Conservation (phyloP, 2,797 vertebrate genomes). For the Pterois miles region DNA sequence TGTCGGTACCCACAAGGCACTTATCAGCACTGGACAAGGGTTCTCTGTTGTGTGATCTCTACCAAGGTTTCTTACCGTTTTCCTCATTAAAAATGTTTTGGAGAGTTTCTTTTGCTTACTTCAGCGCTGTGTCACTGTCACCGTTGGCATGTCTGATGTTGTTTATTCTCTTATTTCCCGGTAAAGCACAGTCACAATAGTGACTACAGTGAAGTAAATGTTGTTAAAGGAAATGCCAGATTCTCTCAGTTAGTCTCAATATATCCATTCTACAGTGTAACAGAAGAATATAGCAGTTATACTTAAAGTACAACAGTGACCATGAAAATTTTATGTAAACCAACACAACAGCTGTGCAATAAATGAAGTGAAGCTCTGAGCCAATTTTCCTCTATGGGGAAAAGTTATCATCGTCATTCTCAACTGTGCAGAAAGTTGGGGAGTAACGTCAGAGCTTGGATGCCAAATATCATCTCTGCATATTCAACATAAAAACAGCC, state of each 20-base stretch:
- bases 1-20: not conserved
- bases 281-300: not conserved
- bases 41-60: not conserved
- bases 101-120: not conserved
- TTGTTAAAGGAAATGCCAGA: not conserved
- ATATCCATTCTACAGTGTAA: not conserved
- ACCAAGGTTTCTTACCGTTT: not conserved
- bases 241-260: not conserved
- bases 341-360: not conserved
- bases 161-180: not conserved
- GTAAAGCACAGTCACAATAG: not conserved
- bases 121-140: not conserved
- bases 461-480: not conserved
- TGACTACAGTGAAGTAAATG: not conserved
- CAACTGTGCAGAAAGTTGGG: not conserved
- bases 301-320: not conserved
- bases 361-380: not conserved
- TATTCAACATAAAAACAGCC: not conserved
- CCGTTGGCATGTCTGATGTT: not conserved
- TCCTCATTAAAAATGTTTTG: not conserved
- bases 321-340: not conserved
- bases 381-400: not conserved
- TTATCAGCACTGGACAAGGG: not conserved
- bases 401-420: not conserved
- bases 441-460: not conserved